Evolutionary conservation across 2,888 invertebrate genomes (phyloP).

Genomic region (Salpingus planirostris): DNA sequence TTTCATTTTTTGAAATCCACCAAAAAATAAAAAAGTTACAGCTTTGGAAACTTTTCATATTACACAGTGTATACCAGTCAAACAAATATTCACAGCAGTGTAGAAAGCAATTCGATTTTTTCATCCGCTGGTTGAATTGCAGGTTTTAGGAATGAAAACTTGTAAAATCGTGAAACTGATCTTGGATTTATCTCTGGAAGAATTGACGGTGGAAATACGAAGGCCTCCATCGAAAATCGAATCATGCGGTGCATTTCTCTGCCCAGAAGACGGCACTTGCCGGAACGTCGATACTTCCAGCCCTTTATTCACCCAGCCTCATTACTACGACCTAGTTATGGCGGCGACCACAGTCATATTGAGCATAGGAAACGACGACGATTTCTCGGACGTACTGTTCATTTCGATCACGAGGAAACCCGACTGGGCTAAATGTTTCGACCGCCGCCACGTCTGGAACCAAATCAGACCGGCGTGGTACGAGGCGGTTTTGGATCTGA

Average conservation of each 20-base stretch:
- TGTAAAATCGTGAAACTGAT: conserved; percentile 55
- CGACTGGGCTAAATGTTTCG: conserved; percentile 64
- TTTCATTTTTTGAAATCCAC: too few relatives aligned
- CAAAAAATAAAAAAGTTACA: too few relatives aligned
- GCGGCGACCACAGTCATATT: conserved; percentile 57
- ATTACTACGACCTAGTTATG: conserved; percentile 51
- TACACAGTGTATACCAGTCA: too few relatives aligned
- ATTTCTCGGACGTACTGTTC: conserved; percentile 56
- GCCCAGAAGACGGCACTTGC: conserved; percentile 54
- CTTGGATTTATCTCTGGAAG: conserved; percentile 45
- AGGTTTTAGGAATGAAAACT: conserved; percentile 63
- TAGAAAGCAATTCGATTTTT: too few relatives aligned
- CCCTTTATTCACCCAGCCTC: conserved; percentile 15
- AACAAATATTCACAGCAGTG: too few relatives aligned
- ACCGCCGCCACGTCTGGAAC: conserved; percentile 75
- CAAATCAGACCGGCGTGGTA: conserved; percentile 71
- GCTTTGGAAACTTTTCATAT: too few relatives aligned
- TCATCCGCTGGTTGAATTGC: too few relatives aligned
- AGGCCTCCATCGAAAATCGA: conserved; percentile 22
- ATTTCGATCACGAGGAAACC: conserved; percentile 48
- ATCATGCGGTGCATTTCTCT: conserved; percentile 60
- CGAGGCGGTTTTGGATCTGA: conserved; percentile 59
- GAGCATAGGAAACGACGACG: conserved; percentile 53
- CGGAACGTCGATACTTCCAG: conserved; percentile 27
- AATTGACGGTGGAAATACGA: conserved; percentile 33